A percentile compares a stretch with the other conserved stretches of the same genome.
phyloP scores from a whole-genome alignment of 2,888 invertebrate genomes.

The Ormyrus nitidulus region DNA sequence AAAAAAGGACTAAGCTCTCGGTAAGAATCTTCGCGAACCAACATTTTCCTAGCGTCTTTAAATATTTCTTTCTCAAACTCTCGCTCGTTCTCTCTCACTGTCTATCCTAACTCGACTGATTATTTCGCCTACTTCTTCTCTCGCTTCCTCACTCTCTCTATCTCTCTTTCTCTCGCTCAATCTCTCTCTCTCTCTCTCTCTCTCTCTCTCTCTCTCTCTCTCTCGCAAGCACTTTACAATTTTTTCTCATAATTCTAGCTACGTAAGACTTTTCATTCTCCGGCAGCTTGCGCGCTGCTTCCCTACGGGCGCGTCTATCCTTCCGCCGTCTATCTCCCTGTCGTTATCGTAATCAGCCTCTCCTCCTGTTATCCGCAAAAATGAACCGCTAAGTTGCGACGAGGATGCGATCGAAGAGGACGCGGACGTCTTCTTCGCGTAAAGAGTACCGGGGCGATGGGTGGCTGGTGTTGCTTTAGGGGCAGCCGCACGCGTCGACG shows the following conservation, averaged over 20 bases:
- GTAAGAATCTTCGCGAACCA: constrained; percentile 49
- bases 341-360: not conserved
- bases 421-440: too few species aligned
- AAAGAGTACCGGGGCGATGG: too few species aligned
- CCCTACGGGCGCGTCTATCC: not conserved
- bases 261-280: constrained; percentile 24
- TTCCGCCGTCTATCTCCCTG: not conserved
- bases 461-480: constrained; percentile 75
- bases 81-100: constrained; percentile 25
- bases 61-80: constrained; percentile 3
- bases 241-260: constrained; percentile 35
- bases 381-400: too few species aligned
- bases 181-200: constrained; percentile 14
- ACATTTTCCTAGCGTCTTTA: constrained; percentile 27
- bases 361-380: not conserved
- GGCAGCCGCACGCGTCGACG: constrained; percentile 96
- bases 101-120: constrained; percentile 38
- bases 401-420: too few species aligned
- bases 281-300: not conserved
- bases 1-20: constrained; percentile 71
- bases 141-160: not conserved
- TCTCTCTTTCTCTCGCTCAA: constrained; percentile 6
- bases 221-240: constrained; percentile 49
- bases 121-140: constrained; percentile 24
- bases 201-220: constrained; percentile 37